A percentile compares a stretch with the other conserved stretches of the same genome.
phyloP scores from a whole-genome alignment of 2,888 invertebrate genomes.

The Leptogaster cylindrica region DNA sequence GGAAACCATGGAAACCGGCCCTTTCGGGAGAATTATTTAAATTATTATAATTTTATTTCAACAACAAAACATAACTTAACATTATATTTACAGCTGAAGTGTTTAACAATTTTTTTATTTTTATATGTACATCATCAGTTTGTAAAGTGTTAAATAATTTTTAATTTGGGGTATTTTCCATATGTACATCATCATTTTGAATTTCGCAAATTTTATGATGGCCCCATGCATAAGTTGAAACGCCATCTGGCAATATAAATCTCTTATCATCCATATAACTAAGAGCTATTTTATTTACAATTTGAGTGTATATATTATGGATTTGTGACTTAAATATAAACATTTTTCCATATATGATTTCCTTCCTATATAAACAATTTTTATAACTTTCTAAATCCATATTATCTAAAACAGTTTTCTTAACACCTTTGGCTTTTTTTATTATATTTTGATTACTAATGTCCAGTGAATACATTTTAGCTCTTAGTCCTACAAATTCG shows the following conservation, averaged over 20 bases:
- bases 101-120: no score
- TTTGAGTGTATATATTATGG: conserved; percentile 39
- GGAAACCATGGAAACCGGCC: no score
- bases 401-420: background rate
- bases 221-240: background rate
- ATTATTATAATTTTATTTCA: no score
- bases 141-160: no score
- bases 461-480: conserved; percentile 41
- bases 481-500: conserved; percentile 42
- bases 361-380: conserved; percentile 34
- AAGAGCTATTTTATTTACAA: conserved; percentile 24
- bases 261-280: conserved; percentile 17
- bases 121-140: no score
- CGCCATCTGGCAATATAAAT: background rate
- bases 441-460: background rate
- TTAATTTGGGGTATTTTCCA: no score
- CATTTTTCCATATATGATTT: conserved; percentile 14
- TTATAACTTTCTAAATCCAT: conserved; percentile 5
- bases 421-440: conserved; percentile 38
- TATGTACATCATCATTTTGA: background rate
- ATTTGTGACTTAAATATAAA: conserved; percentile 32
- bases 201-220: background rate
- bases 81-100: no score
- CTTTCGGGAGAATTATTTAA: no score
- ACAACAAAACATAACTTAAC: no score